phyloP scores from a whole-genome alignment of 2,797 vertebrate species.

The Chaetodon trifasciatus region DNA sequence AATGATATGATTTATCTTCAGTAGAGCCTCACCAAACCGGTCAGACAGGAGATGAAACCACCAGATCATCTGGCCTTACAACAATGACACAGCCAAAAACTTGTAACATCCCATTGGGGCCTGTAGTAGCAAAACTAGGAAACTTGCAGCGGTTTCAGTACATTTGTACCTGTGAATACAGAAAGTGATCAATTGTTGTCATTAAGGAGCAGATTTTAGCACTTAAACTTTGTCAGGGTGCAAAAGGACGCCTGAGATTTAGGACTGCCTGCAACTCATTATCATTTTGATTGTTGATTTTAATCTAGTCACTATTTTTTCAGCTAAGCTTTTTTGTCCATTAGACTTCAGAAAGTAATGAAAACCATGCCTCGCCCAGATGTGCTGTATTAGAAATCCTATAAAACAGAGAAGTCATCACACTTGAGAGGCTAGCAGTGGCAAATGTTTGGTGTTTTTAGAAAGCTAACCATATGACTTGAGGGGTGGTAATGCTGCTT shows the following conservation, averaged over 20 bases:
- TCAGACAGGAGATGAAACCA: not conserved
- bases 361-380: not conserved
- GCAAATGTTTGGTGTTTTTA: not conserved
- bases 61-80: not conserved
- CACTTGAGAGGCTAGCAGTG: too few species aligned
- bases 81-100: not conserved
- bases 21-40: not conserved
- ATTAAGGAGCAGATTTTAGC: not conserved
- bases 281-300: not conserved
- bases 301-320: too few species aligned
- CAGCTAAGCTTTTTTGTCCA: too few species aligned
- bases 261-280: too few species aligned
- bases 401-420: not conserved
- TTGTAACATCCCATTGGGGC: not conserved
- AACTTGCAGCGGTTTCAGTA: not conserved
- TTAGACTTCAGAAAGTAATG: too few species aligned
- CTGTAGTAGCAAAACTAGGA: not conserved
- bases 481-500: not conserved
- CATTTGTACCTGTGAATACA: not conserved
- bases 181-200: not conserved
- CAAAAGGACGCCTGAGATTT: not conserved
- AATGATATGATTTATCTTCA: not conserved
- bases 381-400: not conserved
- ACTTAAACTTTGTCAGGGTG: not conserved
- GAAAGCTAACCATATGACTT: not conserved